These are phyloP conservation scores for Rhea americana DNA, from an alignment of 2,113 vertebrate species.

Conservation along the genomic window DNA sequence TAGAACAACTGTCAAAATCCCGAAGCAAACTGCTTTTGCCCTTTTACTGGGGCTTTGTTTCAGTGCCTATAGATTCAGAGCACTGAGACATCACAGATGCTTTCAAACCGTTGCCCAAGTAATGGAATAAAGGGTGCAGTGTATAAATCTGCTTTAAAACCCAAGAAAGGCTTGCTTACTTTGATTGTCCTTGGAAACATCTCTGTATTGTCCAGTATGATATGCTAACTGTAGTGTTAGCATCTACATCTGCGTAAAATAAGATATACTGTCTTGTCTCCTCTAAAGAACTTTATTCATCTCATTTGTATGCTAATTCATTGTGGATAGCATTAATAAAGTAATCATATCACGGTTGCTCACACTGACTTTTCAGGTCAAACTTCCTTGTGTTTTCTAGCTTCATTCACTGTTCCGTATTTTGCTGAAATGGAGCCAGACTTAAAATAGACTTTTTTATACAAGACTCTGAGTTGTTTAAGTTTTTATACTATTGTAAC, in stretches of 20 bases:
- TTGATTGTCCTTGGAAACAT: neutral
- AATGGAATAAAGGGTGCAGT: neutral
- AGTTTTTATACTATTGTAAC: neutral
- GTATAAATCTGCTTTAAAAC: conserved; percentile 18
- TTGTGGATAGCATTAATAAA: conserved; percentile 52
- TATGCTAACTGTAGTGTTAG: conserved; percentile 22
- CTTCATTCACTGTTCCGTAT: neutral
- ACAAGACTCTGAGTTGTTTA: neutral
- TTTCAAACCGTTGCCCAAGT: neutral
- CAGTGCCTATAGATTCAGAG: neutral
- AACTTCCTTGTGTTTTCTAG: conserved; percentile 15
- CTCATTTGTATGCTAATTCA: conserved; percentile 7
- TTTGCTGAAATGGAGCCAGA: neutral
- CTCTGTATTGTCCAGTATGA: neutral
- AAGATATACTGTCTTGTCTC: neutral
- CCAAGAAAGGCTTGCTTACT: conserved; percentile 2
- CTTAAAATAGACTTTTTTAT: neutral
- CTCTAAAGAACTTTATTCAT: conserved; percentile 25
- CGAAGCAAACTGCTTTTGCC: neutral
- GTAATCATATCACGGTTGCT: conserved; percentile 1
- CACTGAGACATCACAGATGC: neutral
- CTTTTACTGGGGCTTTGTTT: conserved; percentile 27
- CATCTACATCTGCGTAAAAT: conserved; percentile 19
- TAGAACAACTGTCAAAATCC: conserved; percentile 3
- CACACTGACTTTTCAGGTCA: conserved; percentile 34